Evolutionary conservation across 2,797 vertebrate species (phyloP).

Genomic region (Melanotaenia boesemani): DNA sequence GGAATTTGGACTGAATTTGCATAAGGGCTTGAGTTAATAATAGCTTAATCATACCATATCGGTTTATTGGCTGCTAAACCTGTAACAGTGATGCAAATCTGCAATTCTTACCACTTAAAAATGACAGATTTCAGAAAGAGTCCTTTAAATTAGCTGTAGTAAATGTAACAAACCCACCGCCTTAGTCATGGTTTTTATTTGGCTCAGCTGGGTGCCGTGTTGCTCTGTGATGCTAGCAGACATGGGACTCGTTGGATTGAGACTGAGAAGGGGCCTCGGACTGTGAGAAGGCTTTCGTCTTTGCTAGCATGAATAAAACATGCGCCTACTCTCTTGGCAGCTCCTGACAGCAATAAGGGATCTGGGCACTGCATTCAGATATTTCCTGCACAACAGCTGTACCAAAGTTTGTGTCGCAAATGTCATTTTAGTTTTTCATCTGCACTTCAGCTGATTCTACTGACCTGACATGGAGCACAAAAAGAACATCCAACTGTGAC

Average conservation of each 20-base stretch:
- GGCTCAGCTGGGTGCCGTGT: conserved; percentile 14
- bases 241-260: conserved; percentile 27
- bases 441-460: conserved; percentile 4
- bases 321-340: conserved; percentile 54
- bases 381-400: conserved; percentile 13
- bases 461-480: conserved; percentile 15
- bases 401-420: conserved; percentile 28
- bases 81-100: background rate
- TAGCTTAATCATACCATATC: background rate
- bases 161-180: conserved; percentile 4
- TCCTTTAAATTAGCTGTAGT: background rate
- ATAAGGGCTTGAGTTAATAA: conserved; percentile 2
- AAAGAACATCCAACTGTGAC: conserved; percentile 21
- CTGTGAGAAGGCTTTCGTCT: conserved; percentile 49
- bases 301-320: conserved; percentile 55
- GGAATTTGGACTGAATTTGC: conserved; percentile 9
- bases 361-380: conserved; percentile 37
- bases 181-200: conserved; percentile 21
- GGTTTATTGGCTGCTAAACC: background rate
- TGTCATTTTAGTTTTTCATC: conserved; percentile 41
- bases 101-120: background rate
- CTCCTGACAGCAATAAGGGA: conserved; percentile 40
- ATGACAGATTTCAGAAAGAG: background rate
- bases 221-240: conserved; percentile 39
- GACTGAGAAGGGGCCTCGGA: conserved; percentile 26